Evolutionary conservation across 37 sponge, comb jelly and placozoan species (phyloP), one percentile per base, ranked within the genome.

Genomic region (Tethya wilhelma): DNA sequence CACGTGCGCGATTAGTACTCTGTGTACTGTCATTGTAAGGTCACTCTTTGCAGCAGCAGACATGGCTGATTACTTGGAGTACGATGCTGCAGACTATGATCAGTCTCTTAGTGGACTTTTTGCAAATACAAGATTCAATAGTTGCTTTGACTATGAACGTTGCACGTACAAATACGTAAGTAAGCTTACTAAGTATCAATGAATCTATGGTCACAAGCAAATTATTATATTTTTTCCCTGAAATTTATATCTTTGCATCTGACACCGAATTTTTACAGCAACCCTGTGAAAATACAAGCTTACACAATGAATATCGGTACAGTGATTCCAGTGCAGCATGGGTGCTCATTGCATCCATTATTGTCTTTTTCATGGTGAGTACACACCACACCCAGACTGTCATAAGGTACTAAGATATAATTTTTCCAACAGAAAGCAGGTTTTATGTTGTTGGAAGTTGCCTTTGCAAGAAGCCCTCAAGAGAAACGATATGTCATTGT

Each of bases 281-380:
- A 57, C 65, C 87, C 0, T 86, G 87, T 38, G 46, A 57, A 11
- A 29, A 56, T n/a, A 59, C 75, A 6, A 30, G 32, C 49, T 64
- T 79, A 1, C 81, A 74, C 28, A 64, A 38, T 0, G 32, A 69
- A 4, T 29, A 58, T 25, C 76, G 84, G 9, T 96, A 96, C 84
- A 84, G 85, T 0, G 90, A 90, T 42, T 56, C 88, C 45, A 88
- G 91, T 59, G 88, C 93, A 8, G 83, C 89, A 3, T 93, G 85
- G 90, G 94, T 93, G 34, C 83, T 96, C 39, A 75, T 87, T 33
- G 70, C 79, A 9, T 90, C 97, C 59, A 93, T 96, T 26, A 68
- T 96, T 30, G 89, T 96, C 4, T 96, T 96, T 84, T 96, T 96
- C 75, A 96, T 96, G 96, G 93, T 94, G 29, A 86, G 75, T 26